These are phyloP conservation scores for Chloroceryle amazona DNA, from an alignment of 2,797 vertebrate species.

Conservation along the genomic window DNA sequence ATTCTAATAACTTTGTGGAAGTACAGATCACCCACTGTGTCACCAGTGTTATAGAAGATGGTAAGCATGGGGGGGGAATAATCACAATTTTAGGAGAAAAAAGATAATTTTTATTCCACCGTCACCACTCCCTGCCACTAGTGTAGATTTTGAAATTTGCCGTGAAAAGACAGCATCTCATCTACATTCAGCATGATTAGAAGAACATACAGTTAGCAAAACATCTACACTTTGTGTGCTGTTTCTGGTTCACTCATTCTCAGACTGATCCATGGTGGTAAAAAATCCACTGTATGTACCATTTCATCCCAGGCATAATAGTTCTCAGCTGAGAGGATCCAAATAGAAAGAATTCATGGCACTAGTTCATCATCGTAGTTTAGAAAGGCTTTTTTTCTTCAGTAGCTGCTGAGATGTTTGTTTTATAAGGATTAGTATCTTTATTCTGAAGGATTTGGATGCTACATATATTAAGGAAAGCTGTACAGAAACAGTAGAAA, in stretches of 20 bases:
- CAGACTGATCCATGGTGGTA: neutral
- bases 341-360: neutral
- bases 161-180: neutral
- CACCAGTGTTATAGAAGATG: neutral
- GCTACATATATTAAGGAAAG: neutral
- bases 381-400: neutral
- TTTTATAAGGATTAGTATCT: neutral
- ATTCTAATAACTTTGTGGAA: neutral
- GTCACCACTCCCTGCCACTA: no score
- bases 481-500: neutral
- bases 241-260: neutral
- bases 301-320: neutral
- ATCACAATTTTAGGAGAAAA: neutral
- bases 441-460: neutral
- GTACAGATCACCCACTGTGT: neutral
- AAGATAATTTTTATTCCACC: no score
- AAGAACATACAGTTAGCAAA: neutral
- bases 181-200: neutral
- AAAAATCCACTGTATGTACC: rapidly evolving
- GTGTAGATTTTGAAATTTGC: neutral
- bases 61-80: neutral
- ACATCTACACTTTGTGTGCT: neutral
- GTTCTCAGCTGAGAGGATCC: neutral
- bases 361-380: neutral
- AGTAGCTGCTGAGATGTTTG: neutral